Evolutionary conservation across 2,113 vertebrate species (phyloP).

Genomic region (Lonchura striata): DNA sequence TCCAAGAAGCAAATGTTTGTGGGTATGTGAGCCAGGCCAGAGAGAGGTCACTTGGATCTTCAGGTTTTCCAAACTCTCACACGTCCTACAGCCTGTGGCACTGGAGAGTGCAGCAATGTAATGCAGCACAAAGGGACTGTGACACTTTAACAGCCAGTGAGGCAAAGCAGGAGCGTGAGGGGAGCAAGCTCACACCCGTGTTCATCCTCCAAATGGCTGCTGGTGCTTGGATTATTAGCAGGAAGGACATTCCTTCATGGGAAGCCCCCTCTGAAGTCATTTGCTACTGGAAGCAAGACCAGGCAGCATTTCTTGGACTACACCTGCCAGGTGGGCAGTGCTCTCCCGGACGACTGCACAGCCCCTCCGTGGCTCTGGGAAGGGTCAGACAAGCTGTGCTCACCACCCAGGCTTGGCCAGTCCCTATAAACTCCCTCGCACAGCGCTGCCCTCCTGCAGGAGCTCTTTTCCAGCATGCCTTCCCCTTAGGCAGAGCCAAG

Average conservation of each 20-base stretch:
- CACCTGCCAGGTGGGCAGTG: not conserved
- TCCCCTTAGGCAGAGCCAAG: not conserved
- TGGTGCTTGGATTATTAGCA: not conserved
- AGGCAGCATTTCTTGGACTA: not conserved
- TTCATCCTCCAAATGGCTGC: not conserved
- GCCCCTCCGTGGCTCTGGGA: not conserved
- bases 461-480: not conserved
- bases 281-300: not conserved
- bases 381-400: not conserved
- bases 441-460: accelerated
- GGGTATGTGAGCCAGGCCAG: not conserved
- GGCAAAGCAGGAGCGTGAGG: accelerated
- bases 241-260: not conserved
- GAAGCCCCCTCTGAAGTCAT: not conserved
- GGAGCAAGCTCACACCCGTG: not conserved
- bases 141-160: accelerated
- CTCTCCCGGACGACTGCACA: not conserved
- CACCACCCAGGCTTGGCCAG: accelerated
- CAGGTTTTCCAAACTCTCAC: not conserved
- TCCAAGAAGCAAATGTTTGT: not conserved
- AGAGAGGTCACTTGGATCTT: not conserved
- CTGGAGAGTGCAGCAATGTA: not conserved
- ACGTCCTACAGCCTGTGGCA: not conserved
- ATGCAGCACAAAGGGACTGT: accelerated
- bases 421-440: not conserved